A percentile compares a stretch with the other conserved stretches of the same genome.
phyloP scores from a whole-genome alignment of 1,140 invertebrate species.

The Aradophagus sp. region DNA sequence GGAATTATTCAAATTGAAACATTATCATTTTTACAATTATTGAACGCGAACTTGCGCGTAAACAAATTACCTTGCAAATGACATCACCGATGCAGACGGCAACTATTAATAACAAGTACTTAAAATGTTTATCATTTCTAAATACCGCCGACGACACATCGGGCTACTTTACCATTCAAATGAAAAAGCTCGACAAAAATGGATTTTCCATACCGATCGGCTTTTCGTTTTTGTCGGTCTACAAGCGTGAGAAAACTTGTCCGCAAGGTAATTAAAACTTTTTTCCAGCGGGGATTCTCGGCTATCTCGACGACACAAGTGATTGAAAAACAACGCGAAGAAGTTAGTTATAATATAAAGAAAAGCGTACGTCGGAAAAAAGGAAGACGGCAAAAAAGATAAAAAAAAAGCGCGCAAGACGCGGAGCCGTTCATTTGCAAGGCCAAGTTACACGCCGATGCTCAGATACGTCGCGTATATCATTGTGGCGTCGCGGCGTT shows the following conservation, averaged over 20 bases:
- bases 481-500: conserved; percentile 31
- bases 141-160: conserved; percentile 5
- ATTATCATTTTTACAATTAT: conserved; percentile 10
- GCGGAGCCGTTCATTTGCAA: conserved; percentile 48
- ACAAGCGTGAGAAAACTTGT: conserved; percentile 41
- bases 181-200: conserved; percentile 26
- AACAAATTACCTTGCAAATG: conserved; percentile 29
- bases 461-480: conserved; percentile 50
- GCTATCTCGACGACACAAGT: conserved; percentile 20
- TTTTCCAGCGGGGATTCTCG: conserved; percentile 27
- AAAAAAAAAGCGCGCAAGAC: conserved; percentile 26
- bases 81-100: background rate
- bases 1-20: conserved; percentile 1
- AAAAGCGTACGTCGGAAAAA: background rate
- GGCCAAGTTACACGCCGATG: conserved; percentile 46
- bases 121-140: conserved; percentile 33
- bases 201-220: conserved; percentile 12
- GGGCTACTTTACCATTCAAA: conserved; percentile 27
- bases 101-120: conserved; percentile 8
- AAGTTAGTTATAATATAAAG: conserved; percentile 49
- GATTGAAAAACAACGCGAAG: conserved; percentile 48
- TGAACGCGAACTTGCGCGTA: conserved; percentile 14
- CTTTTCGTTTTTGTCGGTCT: conserved; percentile 26
- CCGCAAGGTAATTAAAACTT: conserved; percentile 50
- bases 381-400: background rate